Evolutionary conservation across 2,797 vertebrate genomes (phyloP).

Genomic region (Hemitrygon akajei): DNA sequence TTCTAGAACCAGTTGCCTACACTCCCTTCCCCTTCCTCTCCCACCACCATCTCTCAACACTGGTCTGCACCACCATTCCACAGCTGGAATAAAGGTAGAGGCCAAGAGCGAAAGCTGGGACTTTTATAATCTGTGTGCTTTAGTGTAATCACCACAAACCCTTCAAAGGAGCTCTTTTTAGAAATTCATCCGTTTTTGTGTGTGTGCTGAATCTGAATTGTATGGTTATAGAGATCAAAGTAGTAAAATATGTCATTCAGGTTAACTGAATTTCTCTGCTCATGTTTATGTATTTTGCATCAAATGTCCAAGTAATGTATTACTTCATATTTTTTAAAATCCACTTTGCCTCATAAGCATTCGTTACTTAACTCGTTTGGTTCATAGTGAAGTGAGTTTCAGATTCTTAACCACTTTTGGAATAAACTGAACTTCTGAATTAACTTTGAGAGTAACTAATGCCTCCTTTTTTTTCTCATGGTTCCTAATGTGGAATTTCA

Average conservation of each 20-base stretch:
- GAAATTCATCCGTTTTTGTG: neutral
- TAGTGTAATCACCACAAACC: neutral
- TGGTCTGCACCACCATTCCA: too few relatives aligned
- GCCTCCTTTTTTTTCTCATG: neutral
- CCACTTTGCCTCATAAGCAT: neutral
- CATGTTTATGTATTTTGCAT: too few relatives aligned
- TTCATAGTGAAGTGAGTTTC: neutral
- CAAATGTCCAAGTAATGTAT: neutral
- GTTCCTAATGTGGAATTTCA: neutral
- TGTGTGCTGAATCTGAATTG: neutral
- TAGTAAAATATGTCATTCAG: too few relatives aligned
- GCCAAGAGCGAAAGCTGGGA: neutral
- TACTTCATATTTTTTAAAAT: neutral
- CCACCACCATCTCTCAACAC: too few relatives aligned
- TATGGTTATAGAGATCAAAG: neutral
- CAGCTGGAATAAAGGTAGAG: neutral
- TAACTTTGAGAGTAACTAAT: neutral
- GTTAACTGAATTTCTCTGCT: neutral
- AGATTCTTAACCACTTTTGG: neutral
- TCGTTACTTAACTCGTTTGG: neutral
- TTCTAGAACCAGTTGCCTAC: too few relatives aligned
- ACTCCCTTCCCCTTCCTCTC: neutral
- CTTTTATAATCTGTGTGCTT: too few relatives aligned
- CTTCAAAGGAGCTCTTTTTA: neutral
- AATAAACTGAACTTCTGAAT: neutral